A percentile compares a stretch with the other conserved stretches of the same genome.
Conservation (phyloP, 2,888 invertebrate species). For the Drosophila neotestacea region DNA sequence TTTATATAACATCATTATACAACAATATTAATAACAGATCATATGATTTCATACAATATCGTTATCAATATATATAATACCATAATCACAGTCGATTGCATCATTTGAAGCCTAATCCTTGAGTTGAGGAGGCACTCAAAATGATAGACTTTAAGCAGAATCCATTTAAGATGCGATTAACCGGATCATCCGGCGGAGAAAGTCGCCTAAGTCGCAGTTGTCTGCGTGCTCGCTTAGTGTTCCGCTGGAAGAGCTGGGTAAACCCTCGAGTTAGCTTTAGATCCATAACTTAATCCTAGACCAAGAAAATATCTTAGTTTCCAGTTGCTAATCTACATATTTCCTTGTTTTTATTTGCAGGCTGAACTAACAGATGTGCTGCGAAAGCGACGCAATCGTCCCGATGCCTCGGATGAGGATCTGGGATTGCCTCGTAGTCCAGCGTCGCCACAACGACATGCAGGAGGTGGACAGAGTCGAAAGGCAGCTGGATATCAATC, state of each 20-base stretch:
- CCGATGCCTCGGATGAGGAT: conserved; percentile 90
- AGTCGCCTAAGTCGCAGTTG: conserved; percentile 82
- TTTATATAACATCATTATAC: no score
- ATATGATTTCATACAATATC: no score
- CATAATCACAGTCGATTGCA: not conserved
- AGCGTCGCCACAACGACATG: conserved; percentile 88
- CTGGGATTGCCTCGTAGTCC: conserved; percentile 91
- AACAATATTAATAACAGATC: not conserved
- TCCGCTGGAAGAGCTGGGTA: conserved; percentile 85
- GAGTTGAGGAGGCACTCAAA: conserved; percentile 48
- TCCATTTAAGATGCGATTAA: conserved; percentile 83
- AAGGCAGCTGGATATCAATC: conserved; percentile 30
- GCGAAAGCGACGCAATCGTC: conserved; percentile 88
- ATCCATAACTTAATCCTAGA: not conserved
- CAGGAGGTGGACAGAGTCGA: conserved; percentile 48
- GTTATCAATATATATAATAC: not conserved
- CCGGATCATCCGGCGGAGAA: conserved; percentile 67
- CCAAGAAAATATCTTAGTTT: not conserved
- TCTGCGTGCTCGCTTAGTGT: conserved; percentile 81
- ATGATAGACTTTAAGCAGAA: conserved; percentile 84
- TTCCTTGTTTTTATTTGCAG: conserved; percentile 84
- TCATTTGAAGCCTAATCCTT: conserved; percentile 52
- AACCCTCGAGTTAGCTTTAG: conserved; percentile 1
- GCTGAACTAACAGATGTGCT: conserved; percentile 91
- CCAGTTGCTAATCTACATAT: not conserved